phyloP scores from a whole-genome alignment of 2,797 vertebrate genomes.

The Arctocebus calabarensis region DNA sequence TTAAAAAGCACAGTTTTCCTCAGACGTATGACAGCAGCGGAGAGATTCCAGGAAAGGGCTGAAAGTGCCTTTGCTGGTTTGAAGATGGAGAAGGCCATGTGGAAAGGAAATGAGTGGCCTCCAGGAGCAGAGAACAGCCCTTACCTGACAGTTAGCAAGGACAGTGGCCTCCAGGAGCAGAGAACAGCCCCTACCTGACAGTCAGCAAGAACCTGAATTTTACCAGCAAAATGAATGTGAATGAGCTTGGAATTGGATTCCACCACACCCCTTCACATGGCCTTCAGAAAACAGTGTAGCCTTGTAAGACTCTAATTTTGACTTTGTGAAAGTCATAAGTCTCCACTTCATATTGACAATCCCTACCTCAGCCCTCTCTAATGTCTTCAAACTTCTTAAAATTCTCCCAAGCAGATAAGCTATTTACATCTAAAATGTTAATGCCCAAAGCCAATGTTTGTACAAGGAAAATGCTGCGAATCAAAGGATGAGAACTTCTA shows the following conservation, averaged over 20 bases:
- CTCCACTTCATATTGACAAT: neutral
- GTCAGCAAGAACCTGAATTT: constrained; percentile 1
- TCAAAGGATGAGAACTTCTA: neutral
- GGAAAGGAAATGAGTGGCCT: constrained; percentile 28
- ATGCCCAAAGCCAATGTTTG: neutral
- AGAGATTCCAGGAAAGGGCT: neutral
- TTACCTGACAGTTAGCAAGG: neutral
- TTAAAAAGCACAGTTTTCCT: constrained; percentile 13
- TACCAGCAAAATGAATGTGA: constrained; percentile 27
- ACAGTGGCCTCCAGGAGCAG: constrained; percentile 11
- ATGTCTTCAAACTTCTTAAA: constrained; percentile 38
- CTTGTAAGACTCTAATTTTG: neutral
- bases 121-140: neutral
- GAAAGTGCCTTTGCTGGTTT: neutral
- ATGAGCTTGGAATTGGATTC: neutral
- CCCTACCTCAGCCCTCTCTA: neutral
- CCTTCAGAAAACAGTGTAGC: neutral
- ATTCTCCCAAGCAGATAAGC: constrained; percentile 14
- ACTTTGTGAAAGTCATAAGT: neutral
- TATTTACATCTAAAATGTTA: neutral
- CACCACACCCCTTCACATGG: neutral
- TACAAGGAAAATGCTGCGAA: neutral
- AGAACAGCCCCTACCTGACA: neutral
- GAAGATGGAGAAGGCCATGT: neutral
- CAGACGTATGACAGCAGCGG: constrained; percentile 18